phyloP scores from a whole-genome alignment of 2,113 vertebrate species.

The Benitochromis conjunctus region DNA sequence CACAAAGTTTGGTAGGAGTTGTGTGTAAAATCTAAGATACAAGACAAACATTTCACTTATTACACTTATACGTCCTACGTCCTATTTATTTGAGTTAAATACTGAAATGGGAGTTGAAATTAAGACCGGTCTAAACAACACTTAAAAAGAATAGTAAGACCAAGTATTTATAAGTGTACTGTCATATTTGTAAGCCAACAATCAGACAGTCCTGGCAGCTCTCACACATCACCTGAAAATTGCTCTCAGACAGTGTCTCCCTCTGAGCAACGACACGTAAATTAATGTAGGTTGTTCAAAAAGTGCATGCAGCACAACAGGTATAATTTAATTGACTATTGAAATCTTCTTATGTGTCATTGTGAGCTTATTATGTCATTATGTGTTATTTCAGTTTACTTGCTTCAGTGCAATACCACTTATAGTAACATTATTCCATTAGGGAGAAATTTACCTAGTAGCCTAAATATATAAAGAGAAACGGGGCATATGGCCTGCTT shows the following conservation, averaged over 20 bases:
- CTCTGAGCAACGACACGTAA: not conserved
- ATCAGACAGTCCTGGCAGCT: not conserved
- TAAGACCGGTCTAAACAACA: not conserved
- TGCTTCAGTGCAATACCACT: not conserved
- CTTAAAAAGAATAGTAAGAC: not conserved
- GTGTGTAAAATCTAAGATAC: not conserved
- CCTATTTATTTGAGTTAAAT: not conserved
- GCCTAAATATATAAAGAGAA: not conserved
- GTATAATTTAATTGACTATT: not conserved
- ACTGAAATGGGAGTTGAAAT: not conserved
- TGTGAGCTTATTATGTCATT: not conserved
- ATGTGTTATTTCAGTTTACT: not conserved
- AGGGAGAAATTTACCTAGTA: not conserved
- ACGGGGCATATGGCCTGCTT: not conserved
- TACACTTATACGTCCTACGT: no score
- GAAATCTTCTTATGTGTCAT: not conserved
- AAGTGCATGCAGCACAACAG: fast-evolving
- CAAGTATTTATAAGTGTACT: not conserved
- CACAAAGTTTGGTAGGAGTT: not conserved
- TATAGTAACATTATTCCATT: not conserved
- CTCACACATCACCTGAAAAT: not conserved
- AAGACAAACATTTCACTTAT: not conserved
- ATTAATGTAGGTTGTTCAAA: not conserved
- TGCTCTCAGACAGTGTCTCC: not conserved
- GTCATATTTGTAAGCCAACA: not conserved